Evolutionary conservation across 2,113 vertebrate genomes (phyloP).

Genomic region (Gymnarchus niloticus): DNA sequence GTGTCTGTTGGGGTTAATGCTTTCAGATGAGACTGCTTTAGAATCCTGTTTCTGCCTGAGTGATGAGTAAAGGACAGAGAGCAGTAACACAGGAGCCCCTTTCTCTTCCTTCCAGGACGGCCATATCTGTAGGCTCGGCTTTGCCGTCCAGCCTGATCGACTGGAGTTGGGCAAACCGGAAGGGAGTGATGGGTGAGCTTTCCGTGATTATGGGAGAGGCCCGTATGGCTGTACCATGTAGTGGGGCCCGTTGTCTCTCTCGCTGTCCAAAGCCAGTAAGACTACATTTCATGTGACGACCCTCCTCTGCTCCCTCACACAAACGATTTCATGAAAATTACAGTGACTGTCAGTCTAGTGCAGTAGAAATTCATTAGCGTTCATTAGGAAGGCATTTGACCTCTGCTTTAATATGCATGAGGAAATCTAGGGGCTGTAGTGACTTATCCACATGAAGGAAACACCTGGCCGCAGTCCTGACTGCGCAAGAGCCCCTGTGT

Average conservation of each 20-base stretch:
- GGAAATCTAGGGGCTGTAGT: background rate
- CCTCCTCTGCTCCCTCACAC: too few relatives aligned
- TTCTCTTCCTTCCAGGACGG: conserved; percentile 71
- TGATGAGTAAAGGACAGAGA: background rate
- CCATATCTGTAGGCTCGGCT: conserved; percentile 93
- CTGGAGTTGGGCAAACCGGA: conserved; percentile 98
- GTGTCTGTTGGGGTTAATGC: background rate
- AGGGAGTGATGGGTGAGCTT: conserved; percentile 89
- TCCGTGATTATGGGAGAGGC: background rate
- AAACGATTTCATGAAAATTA: background rate
- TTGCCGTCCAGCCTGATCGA: conserved; percentile 96
- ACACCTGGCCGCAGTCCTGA: background rate
- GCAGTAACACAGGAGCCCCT: background rate
- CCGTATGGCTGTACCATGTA: too few relatives aligned
- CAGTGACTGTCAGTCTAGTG: background rate
- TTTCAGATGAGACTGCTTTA: background rate
- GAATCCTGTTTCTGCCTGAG: background rate
- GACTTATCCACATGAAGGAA: background rate
- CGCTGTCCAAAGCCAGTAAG: too few relatives aligned
- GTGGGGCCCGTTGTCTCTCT: background rate
- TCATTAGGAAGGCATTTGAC: background rate
- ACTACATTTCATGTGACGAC: too few relatives aligned
- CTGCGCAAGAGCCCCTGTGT: background rate
- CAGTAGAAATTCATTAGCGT: background rate
- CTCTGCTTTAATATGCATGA: background rate